Evolutionary conservation across 1,140 invertebrate species (phyloP).

Genomic region (Camponotus vicinus): DNA sequence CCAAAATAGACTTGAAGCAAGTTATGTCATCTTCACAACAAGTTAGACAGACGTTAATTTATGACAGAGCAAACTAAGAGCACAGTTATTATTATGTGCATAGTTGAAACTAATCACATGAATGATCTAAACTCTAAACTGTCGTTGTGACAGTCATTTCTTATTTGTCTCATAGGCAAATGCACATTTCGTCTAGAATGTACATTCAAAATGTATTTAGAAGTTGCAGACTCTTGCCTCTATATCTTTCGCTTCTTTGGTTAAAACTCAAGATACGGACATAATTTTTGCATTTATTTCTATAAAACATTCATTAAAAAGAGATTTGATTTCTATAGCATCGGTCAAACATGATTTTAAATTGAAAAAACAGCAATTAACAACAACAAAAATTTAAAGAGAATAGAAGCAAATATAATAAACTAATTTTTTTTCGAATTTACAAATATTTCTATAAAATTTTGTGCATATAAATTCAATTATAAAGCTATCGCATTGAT

Average conservation of each 20-base stretch:
- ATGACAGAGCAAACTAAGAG: not conserved
- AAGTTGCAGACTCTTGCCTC: not conserved
- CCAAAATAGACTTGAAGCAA: constrained; percentile 2
- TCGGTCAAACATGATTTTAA: not conserved
- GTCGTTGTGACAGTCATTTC: constrained; percentile 28
- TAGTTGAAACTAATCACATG: constrained; percentile 15
- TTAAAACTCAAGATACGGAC: not conserved
- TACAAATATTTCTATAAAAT: not conserved
- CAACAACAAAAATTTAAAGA: not conserved
- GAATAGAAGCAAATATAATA: not conserved
- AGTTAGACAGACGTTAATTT: constrained; percentile 36
- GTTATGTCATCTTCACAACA: not conserved
- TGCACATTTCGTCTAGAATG: constrained; percentile 14
- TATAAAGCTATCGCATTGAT: not conserved
- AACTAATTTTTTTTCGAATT: not conserved
- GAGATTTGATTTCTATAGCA: not conserved
- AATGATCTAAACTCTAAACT: not conserved
- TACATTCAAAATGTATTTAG: not conserved
- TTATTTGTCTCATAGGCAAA: constrained; percentile 23
- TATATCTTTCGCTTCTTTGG: not conserved
- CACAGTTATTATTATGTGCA: not conserved
- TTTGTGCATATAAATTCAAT: not conserved
- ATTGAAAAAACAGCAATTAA: not conserved
- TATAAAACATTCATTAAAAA: not conserved
- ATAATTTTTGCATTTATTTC: constrained; percentile 11